phyloP scores from a whole-genome alignment of 1,140 invertebrate genomes.

The Saxidomus purpurata region DNA sequence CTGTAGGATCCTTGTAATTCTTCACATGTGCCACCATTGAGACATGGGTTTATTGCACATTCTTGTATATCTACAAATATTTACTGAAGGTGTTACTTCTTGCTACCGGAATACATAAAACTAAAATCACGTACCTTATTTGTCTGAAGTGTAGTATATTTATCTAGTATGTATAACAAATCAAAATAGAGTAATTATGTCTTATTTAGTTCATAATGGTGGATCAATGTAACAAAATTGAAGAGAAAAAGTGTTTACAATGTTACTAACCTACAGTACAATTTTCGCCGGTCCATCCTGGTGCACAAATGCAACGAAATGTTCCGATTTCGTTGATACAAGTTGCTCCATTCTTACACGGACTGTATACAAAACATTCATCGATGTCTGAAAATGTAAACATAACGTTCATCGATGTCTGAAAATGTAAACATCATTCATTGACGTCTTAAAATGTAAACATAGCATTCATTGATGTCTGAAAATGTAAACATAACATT shows the following conservation, averaged over 20 bases:
- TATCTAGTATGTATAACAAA: too few relatives aligned
- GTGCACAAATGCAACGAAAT: slow-evolving; percentile 73
- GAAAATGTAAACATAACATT: slow-evolving; percentile 26
- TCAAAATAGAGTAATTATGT: too few relatives aligned
- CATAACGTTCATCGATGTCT: background rate
- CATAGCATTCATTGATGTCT: slow-evolving; percentile 78
- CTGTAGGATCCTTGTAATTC: slow-evolving; percentile 44
- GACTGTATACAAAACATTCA: slow-evolving; percentile 69
- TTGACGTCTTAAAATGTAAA: too few relatives aligned
- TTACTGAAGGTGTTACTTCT: too few relatives aligned
- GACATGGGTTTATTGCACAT: slow-evolving; percentile 36
- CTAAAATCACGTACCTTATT: too few relatives aligned
- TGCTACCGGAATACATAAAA: too few relatives aligned
- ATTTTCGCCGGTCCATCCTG: slow-evolving; percentile 88
- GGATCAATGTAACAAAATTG: too few relatives aligned
- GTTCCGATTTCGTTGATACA: slow-evolving; percentile 73
- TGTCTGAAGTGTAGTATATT: too few relatives aligned
- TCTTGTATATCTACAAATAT: slow-evolving; percentile 43
- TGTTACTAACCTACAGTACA: slow-evolving; percentile 71
- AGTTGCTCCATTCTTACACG: slow-evolving; percentile 74
- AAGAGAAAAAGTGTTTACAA: background rate
- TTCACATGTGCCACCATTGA: slow-evolving; percentile 50
- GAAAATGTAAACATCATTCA: too few relatives aligned
- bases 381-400: slow-evolving; percentile 71
- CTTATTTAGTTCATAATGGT: too few relatives aligned